Base-by-base conservation (phyloP, 2,888 invertebrate species). In the Acrobasis consociella region DNA sequence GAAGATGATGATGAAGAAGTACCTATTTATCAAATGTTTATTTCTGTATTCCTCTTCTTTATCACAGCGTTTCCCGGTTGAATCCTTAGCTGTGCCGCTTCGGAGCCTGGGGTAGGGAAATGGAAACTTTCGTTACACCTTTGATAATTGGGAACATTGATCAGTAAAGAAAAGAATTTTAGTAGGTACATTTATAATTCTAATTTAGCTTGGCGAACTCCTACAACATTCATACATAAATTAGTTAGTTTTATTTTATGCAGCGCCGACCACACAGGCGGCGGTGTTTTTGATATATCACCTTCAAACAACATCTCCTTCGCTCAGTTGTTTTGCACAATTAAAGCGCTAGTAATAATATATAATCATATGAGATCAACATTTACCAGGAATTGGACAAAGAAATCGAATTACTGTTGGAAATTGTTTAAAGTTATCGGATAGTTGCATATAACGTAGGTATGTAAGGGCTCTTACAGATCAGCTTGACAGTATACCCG, bases 231-330 rank as follows among this genome's bases (percentile, higher is more conserved):
- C n/a, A 51, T 51, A 51, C 51, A 22, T 9, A 51, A 11, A 11
- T 13, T 11, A 10, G 13, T 58, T 58, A 17, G 39, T 46, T 42
- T 58, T 42, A 46, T 46, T 51, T 60, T 11, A 60, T 51, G 16
- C 22, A 39, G 60, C 51, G 39, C 51, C 38, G 38, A 38, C 68
- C 68, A 68, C 68, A 68, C 68, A 65, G 52, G 58, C 9, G 38
- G 65, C 69, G 69, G 68, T 52, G 55, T 64, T 64, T 67, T 68
- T 68, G 69, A 69, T 69, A 68, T 69, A 68, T 68, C 67, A 68
- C 69, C 69, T 69, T 68, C 65, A 69, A 66, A 69, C 58, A 67
- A 66, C 67, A 63, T 68, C 67, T 66, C 58, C 62, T 61, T 52
- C 46, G 46, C 46, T 31, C 46, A 37, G 49, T 62, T 55, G 62